Evolutionary conservation across 2,797 vertebrate species (phyloP).

Genomic region (Sebastes taczanowskii): DNA sequence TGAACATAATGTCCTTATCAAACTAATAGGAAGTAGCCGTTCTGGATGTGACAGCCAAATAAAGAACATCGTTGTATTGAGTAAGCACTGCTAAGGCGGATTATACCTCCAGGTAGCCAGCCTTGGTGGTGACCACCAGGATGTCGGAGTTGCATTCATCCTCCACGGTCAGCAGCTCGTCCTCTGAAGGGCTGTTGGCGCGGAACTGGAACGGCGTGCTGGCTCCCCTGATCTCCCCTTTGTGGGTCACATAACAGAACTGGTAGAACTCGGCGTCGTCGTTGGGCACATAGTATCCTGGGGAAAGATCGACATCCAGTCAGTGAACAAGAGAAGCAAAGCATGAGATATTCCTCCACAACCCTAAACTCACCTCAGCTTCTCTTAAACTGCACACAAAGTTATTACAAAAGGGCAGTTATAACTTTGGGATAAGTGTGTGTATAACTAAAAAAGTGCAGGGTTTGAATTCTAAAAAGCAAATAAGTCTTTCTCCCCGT

Average conservation of each 20-base stretch:
- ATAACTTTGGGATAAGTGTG: neutral
- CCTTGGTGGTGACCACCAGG: constrained; percentile 97
- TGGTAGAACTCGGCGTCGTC: constrained; percentile 99
- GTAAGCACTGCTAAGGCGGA: neutral
- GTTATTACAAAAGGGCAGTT: neutral
- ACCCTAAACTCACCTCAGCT: neutral
- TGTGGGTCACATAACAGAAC: constrained; percentile 98
- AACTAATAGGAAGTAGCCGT: neutral
- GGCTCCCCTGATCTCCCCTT: constrained; percentile 98
- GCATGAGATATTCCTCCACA: neutral
- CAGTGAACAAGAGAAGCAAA: neutral
- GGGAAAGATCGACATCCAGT: neutral
- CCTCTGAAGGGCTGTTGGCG: constrained; percentile 89
- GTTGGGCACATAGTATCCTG: constrained; percentile 97
- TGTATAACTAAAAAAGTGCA: neutral
- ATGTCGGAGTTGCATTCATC: constrained; percentile 98
- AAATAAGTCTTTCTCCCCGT: neutral
- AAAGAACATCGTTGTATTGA: neutral
- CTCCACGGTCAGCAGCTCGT: constrained; percentile 96
- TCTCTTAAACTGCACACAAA: neutral
- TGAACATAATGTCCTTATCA: neutral
- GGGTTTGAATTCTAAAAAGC: constrained; percentile 21
- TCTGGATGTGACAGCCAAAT: neutral
- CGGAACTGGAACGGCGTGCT: constrained; percentile 98
- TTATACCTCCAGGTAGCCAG: constrained; percentile 92